These are phyloP conservation scores for Anadara kagoshimensis DNA, from an alignment of 1,140 invertebrate genomes.

Conservation along the genomic window DNA sequence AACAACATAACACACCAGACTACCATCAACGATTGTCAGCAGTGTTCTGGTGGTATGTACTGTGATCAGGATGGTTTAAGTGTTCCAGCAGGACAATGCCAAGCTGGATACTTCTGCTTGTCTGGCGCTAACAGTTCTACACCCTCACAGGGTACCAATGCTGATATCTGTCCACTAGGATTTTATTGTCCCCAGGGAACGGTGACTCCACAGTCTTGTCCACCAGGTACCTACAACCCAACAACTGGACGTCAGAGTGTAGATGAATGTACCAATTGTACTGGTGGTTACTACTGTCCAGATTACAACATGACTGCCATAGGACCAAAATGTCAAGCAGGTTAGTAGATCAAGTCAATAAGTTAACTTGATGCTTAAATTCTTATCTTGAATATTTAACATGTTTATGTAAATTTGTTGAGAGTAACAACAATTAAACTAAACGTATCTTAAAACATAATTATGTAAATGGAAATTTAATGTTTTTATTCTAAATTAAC, in stretches of 20 bases:
- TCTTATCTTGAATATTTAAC: not conserved
- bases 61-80: conserved; percentile 61
- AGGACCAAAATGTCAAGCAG: conserved; percentile 53
- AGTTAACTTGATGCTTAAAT: not conserved
- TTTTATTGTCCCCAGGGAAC: conserved; percentile 65
- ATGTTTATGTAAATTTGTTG: not conserved
- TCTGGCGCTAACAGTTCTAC: conserved; percentile 61
- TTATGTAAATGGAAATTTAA: not conserved
- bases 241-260: conserved; percentile 46
- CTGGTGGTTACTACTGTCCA: conserved; percentile 60
- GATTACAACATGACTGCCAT: conserved; percentile 64
- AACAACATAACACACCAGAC: conserved; percentile 63
- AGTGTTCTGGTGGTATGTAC: conserved; percentile 66
- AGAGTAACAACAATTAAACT: too few relatives aligned
- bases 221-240: conserved; percentile 62
- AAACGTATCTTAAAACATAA: not conserved
- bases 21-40: conserved; percentile 53
- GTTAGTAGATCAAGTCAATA: conserved; percentile 30
- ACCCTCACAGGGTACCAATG: conserved; percentile 52
- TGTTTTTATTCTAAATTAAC: too few relatives aligned
- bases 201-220: conserved; percentile 55
- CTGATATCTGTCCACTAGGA: conserved; percentile 63
- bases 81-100: conserved; percentile 58
- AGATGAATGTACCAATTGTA: conserved; percentile 61
- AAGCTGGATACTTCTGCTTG: conserved; percentile 66